These are phyloP conservation scores for Hycleus phaleratus DNA, from an alignment of 1,140 invertebrate genomes.

Conservation along the genomic window DNA sequence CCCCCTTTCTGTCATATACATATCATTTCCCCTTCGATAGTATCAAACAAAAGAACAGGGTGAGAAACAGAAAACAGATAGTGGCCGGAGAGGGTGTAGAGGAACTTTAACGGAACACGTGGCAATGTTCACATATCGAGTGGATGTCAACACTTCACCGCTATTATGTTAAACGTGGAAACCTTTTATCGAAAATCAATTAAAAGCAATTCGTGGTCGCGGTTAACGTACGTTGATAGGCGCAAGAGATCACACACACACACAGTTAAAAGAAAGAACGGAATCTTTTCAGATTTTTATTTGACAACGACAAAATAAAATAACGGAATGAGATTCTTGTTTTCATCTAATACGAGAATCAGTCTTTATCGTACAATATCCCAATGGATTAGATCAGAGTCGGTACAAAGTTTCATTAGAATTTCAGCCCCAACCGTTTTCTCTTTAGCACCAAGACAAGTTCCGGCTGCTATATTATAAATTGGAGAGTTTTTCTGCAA, in stretches of 20 bases:
- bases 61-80: background rate
- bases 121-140: constrained; percentile 27
- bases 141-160: constrained; percentile 39
- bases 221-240: background rate
- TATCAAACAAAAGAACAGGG: too few relatives aligned
- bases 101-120: constrained; percentile 13
- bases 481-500: constrained; percentile 60
- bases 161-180: constrained; percentile 39
- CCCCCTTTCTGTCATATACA: too few relatives aligned
- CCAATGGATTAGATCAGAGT: constrained; percentile 56
- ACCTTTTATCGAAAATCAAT: constrained; percentile 42
- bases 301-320: background rate
- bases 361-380: constrained; percentile 54
- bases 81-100: background rate
- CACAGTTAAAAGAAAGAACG: background rate
- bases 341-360: too few relatives aligned
- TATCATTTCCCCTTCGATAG: too few relatives aligned
- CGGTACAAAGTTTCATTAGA: constrained; percentile 65
- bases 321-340: too few relatives aligned
- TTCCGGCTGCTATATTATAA: constrained; percentile 80
- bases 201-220: constrained; percentile 39
- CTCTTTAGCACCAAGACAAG: constrained; percentile 61
- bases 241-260: constrained; percentile 1
- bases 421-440: constrained; percentile 48
- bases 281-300: too few relatives aligned